Conservation (phyloP, 2,113 vertebrate genomes). For the Clarias magur region DNA sequence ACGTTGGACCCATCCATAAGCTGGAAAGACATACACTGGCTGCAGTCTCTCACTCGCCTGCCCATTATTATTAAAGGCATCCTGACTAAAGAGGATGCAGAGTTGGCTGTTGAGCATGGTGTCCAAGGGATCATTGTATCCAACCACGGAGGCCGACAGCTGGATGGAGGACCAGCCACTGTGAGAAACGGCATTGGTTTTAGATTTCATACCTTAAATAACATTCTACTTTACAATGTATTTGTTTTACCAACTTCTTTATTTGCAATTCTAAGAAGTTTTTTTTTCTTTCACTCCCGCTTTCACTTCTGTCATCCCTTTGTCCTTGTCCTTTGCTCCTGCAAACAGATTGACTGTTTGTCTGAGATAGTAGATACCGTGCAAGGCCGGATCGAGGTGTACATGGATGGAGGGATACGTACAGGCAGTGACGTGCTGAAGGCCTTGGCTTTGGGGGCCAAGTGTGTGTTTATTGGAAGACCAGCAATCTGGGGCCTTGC, state of each 20-base stretch:
- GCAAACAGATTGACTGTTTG: slow-evolving; percentile 85
- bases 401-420: slow-evolving; percentile 88
- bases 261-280: neutral
- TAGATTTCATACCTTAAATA: neutral
- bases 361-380: slow-evolving; percentile 85
- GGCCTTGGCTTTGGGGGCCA: slow-evolving; percentile 88
- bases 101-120: slow-evolving; percentile 86
- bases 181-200: slow-evolving; percentile 64
- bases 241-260: neutral
- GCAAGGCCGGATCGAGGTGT: slow-evolving; percentile 83
- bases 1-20: slow-evolving; percentile 81
- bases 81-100: slow-evolving; percentile 93
- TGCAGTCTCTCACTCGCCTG: slow-evolving; percentile 82
- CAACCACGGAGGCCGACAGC: slow-evolving; percentile 92
- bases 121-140: slow-evolving; percentile 93
- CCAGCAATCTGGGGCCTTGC: slow-evolving; percentile 91
- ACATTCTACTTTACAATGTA: neutral
- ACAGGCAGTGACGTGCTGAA: slow-evolving; percentile 90
- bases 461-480: slow-evolving; percentile 89
- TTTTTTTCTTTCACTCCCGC: neutral
- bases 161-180: slow-evolving; percentile 87
- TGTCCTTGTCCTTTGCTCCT: neutral
- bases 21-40: slow-evolving; percentile 90
- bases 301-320: neutral
- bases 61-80: slow-evolving; percentile 96